phyloP scores from a whole-genome alignment of 1,140 invertebrate species.

The Lepeophtheirus salmonis region DNA sequence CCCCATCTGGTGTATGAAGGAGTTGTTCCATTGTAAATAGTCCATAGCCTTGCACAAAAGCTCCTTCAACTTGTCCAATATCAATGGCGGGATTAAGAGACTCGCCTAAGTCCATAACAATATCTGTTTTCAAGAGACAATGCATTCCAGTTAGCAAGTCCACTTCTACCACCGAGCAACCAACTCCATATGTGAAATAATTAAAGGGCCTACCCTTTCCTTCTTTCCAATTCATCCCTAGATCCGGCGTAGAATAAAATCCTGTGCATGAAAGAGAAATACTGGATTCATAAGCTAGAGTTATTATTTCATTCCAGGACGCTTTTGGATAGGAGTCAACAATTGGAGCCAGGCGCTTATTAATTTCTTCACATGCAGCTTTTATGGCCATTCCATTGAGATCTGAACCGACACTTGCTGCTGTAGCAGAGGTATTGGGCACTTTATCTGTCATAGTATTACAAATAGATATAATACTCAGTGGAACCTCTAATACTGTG shows the following conservation, averaged over 20 bases:
- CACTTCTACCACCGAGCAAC: constrained; percentile 32
- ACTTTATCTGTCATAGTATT: constrained; percentile 83
- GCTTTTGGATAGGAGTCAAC: constrained; percentile 11
- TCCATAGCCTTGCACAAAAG: constrained; percentile 29
- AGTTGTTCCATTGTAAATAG: constrained; percentile 23
- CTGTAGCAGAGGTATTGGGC: constrained; percentile 77
- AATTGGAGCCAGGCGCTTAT: constrained; percentile 9
- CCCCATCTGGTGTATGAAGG: background rate
- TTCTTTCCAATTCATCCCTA: constrained; percentile 21
- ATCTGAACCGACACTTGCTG: constrained; percentile 74
- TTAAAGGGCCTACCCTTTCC: constrained; percentile 23
- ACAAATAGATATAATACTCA: constrained; percentile 57
- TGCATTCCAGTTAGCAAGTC: constrained; percentile 36
- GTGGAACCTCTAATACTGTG: constrained; percentile 45
- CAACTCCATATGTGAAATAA: constrained; percentile 27
- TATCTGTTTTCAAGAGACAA: constrained; percentile 24
- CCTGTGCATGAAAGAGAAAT: constrained; percentile 21
- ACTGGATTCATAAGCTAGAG: constrained; percentile 17
- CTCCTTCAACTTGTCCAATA: constrained; percentile 31
- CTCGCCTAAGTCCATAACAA: constrained; percentile 24
- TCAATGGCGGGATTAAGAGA: constrained; percentile 25
- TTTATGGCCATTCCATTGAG: constrained; percentile 83
- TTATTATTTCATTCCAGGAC: constrained; percentile 18
- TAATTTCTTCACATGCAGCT: constrained; percentile 25
- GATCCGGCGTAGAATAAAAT: constrained; percentile 19